Evolutionary conservation across 2,113 vertebrate genomes (phyloP), one percentile per base, ranked within the genome.

Genomic region (Chaetodon auriga): DNA sequence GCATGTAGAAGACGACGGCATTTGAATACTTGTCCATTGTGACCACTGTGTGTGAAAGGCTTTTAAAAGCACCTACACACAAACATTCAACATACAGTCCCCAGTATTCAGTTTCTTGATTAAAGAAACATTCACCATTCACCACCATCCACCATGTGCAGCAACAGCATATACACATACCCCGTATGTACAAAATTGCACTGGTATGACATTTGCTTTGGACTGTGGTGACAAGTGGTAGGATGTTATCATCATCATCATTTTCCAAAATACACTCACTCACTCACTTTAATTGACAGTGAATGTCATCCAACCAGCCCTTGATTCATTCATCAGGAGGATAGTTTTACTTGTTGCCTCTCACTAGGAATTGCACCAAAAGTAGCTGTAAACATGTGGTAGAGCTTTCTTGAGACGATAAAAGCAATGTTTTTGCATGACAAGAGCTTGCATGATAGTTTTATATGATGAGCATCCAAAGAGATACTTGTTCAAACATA

Each of bases 341-440:
- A 51, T 36, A 21, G 43, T 64, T 69, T 75, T 16, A 75, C 46
- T 49, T 75, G 58, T 64, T 2, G 1, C 1, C 48, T 46, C 75
- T 38, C 62, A 46, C 19, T 38, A 51, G 36, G 36, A 73, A 25
- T 25, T 54, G 70, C 58, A 79, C 57, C 49, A 21, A 55, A 55
- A 62, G 55, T 64, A 64, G 30, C 57, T 49, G 70, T 62, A 64
- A 63, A 75, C 57, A 73, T 48, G 62, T 74, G 36, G 68, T 35
- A 41, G 55, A 45, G 55, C 38, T 15, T 54, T 73, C 53, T 55
- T 36, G 3, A 49, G 12, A 18, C 51, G 68, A 77, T 71, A 58
- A 72, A 78, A 79, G 55, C 25, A 6, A 2, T 0, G 13, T 23
- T 21, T 48, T 61, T 25, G 45, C 15, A 46, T 69, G 57, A 53